phyloP scores from a whole-genome alignment of 2,888 invertebrate genomes.

The Fragum fragum region DNA sequence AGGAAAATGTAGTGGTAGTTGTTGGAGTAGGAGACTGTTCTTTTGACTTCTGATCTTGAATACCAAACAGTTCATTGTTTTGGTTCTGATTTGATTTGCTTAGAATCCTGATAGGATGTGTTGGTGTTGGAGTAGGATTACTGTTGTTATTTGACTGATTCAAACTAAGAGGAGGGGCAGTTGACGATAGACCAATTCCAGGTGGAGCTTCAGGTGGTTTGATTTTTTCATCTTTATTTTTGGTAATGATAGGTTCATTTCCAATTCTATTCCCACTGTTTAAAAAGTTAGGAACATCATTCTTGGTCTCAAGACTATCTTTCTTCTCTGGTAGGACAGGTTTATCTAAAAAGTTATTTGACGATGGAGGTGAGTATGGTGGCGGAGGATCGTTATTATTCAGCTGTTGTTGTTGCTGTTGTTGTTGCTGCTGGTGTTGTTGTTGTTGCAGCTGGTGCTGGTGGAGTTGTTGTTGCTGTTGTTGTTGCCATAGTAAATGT shows the following conservation, averaged over 20 bases:
- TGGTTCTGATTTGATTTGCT: constrained; percentile 38
- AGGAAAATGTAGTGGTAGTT: neutral
- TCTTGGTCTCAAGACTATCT: constrained; percentile 8
- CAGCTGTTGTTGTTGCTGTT: constrained; percentile 43
- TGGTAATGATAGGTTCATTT: constrained; percentile 9
- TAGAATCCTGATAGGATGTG: constrained; percentile 35
- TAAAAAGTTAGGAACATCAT: constrained; percentile 23
- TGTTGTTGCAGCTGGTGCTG: constrained; percentile 49
- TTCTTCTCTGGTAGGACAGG: constrained; percentile 36
- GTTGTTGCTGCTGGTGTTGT: constrained; percentile 56
- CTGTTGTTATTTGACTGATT: constrained; percentile 27
- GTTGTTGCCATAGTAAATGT: constrained; percentile 61
- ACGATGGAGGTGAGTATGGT: constrained; percentile 43
- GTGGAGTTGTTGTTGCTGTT: constrained; percentile 61
- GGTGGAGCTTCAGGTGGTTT: constrained; percentile 27
- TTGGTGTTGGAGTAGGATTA: constrained; percentile 11
- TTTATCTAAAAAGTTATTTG: constrained; percentile 44
- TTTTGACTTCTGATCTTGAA: constrained; percentile 27
- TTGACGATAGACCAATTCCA: neutral
- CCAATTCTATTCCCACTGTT: constrained; percentile 15
- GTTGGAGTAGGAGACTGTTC: neutral
- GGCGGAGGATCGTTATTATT: constrained; percentile 44
- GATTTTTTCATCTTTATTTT: constrained; percentile 11
- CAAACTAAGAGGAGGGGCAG: constrained; percentile 13
- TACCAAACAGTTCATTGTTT: constrained; percentile 17